Percentiles rank a stretch among this genome's conserved stretches.
Evolutionary conservation across 2,113 vertebrate genomes (phyloP).

Genomic region (Canis aureus): DNA sequence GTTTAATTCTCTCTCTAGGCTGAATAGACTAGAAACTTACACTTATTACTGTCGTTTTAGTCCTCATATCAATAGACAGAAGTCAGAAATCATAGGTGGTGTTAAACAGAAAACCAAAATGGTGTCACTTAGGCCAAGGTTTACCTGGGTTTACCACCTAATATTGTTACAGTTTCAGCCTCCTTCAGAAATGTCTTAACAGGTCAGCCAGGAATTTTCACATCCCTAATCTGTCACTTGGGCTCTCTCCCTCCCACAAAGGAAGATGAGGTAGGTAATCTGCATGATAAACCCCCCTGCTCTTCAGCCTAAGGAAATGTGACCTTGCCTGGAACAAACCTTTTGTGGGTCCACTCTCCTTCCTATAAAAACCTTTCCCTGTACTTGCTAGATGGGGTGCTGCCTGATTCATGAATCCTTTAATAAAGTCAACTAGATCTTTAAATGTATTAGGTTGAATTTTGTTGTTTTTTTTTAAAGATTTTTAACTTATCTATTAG

Average conservation of each 20-base stretch:
- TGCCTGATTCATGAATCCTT: not conserved
- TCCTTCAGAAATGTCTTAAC: not conserved
- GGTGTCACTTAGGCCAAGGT: not conserved
- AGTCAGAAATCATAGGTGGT: not conserved
- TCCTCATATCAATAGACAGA: not conserved
- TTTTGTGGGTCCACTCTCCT: not conserved
- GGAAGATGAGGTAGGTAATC: not conserved
- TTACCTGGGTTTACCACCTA: not conserved
- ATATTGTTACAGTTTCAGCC: not conserved
- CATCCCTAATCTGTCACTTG: not conserved
- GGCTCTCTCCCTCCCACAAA: not conserved
- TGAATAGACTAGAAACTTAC: constrained; percentile 19
- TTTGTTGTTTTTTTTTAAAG: not conserved
- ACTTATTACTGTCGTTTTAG: not conserved
- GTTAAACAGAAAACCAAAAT: not conserved
- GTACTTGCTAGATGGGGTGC: not conserved
- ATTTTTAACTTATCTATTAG: too few species aligned
- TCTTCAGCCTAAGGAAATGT: not conserved
- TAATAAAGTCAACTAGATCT: not conserved
- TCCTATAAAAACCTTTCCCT: not conserved
- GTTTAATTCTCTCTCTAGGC: not conserved
- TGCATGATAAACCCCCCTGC: not conserved
- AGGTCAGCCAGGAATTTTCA: not conserved
- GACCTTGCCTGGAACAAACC: not conserved
- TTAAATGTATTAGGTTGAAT: not conserved